Evolutionary conservation across 2,888 invertebrate species (phyloP).

Genomic region (Gymnosoma rotundatum): DNA sequence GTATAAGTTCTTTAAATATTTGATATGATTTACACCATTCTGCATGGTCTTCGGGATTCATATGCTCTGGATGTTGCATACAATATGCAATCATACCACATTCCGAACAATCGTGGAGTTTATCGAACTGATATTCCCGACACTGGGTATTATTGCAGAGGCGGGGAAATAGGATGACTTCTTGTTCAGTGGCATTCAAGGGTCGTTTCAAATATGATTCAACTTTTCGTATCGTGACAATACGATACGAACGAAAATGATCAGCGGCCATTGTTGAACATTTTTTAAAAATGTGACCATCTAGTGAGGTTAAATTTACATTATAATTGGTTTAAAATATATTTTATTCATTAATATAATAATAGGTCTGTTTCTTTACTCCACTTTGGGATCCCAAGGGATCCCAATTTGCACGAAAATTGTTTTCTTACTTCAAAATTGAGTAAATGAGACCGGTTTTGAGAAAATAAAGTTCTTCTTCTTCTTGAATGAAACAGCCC

Average conservation of each 20-base stretch:
- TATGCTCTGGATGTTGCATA: conserved; percentile 83
- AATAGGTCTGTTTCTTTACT: no score
- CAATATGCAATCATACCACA: conserved; percentile 85
- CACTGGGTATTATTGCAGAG: conserved; percentile 84
- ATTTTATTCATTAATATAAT: no score
- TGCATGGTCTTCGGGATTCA: conserved; percentile 82
- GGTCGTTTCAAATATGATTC: conserved; percentile 84
- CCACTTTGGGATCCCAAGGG: no score
- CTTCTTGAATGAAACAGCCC: no score
- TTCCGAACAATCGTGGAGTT: conserved; percentile 83
- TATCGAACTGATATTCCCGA: conserved; percentile 83
- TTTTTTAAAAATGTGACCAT: conserved; percentile 83
- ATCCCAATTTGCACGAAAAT: no score
- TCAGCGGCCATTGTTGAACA: conserved; percentile 83
- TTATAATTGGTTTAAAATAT: no score
- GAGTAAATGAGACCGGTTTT: no score
- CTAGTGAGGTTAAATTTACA: conserved; percentile 76
- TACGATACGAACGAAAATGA: conserved; percentile 85
- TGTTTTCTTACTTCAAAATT: no score
- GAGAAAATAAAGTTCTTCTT: no score
- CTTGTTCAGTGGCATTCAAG: conserved; percentile 87
- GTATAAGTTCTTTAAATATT: conserved; percentile 85
- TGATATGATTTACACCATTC: conserved; percentile 86
- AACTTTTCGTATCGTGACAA: conserved; percentile 85
- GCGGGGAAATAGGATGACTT: conserved; percentile 87